Evolutionary conservation across 2,797 vertebrate genomes (phyloP), one percentile per base, ranked within the genome.

Genomic region (Diplodus sargus): DNA sequence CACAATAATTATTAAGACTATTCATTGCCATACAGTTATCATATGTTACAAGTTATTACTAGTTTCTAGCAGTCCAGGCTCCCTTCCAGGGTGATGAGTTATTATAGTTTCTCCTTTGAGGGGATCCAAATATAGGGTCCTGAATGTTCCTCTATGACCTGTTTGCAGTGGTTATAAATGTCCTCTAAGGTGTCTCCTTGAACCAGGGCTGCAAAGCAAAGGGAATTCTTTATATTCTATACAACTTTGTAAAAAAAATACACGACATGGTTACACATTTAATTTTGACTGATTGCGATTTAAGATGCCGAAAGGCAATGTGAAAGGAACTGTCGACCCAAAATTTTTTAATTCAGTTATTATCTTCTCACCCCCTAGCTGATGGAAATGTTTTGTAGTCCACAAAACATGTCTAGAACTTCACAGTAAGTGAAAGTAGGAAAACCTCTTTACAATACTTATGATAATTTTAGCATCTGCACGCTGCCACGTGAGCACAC

Each of bases 81-180:
- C 71, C 82, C 58, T 81, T 94, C 85, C 86, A 93, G 90, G 91
- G 90, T 93, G 83, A 66, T 69, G 82, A 87, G 95, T 94, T 95
- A 92, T 97, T 98, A 99, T 97, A 99, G 96, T 93, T 98, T 99
- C 91, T 99, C 98, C 95, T 99, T 99, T 60, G 98, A 99, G 88
- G 98, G 97, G 94, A 99, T 97, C 98, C 98, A 99, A 96, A 99
- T 98, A 95, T 96, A 99, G 89, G 98, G 97, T 94, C 98, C 98
- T 92, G 98, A 99, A 86, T 99, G 97, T 94, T 99, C 98, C 94
- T 99, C 97, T 93, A 99, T 99, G 90, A 98, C 97, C 94, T 97
- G 94, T 95, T 99, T 99, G 96, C 97, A 99, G 92, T 98, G 96
- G 93, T 96, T 97, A 95, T 99, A 99, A 95, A 99, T 96, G 93